Percentiles rank a stretch among this genome's conserved stretches.
phyloP scores from a whole-genome alignment of 2,797 vertebrate genomes.

The Macroramphosus scolopax region DNA sequence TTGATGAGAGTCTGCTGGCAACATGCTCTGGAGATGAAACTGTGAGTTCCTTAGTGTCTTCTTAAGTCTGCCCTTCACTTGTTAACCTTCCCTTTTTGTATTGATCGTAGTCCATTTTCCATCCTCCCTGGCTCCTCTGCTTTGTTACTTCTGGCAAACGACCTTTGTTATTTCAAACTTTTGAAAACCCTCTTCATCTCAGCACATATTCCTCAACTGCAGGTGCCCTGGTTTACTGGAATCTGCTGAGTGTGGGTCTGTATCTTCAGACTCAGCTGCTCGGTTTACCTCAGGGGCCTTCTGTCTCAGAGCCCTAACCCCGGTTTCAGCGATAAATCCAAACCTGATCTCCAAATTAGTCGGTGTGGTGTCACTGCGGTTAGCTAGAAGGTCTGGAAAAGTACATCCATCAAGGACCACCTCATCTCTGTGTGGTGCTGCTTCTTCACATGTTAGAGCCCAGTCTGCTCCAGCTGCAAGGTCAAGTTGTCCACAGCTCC shows the following conservation, averaged over 20 bases:
- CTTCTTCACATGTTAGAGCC: neutral
- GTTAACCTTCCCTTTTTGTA: neutral
- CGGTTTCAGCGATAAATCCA: slow-evolving; percentile 5
- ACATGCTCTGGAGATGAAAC: slow-evolving; percentile 87
- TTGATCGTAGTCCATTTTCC: slow-evolving; percentile 7
- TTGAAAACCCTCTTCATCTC: slow-evolving; percentile 36
- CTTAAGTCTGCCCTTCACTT: slow-evolving; percentile 2
- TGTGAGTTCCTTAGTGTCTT: slow-evolving; percentile 73
- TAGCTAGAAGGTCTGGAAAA: neutral
- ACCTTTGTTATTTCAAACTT: slow-evolving; percentile 29
- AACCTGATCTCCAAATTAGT: neutral
- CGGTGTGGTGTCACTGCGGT: neutral
- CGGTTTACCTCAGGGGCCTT: slow-evolving; percentile 46
- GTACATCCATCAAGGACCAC: too few species aligned
- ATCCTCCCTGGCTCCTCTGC: neutral
- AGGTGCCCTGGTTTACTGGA: slow-evolving; percentile 45
- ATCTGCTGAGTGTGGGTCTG: slow-evolving; percentile 50
- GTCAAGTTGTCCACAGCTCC: neutral
- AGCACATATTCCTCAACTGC: slow-evolving; percentile 34
- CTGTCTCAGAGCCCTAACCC: neutral
- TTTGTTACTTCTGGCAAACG: slow-evolving; percentile 25
- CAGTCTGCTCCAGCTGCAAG: too few species aligned
- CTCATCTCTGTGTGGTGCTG: slow-evolving; percentile 1
- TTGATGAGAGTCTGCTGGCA: slow-evolving; percentile 88
- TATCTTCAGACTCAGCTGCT: slow-evolving; percentile 45